These are phyloP conservation scores for Tupiocoris notatus DNA, from an alignment of 2,888 invertebrate genomes.

Conservation along the genomic window DNA sequence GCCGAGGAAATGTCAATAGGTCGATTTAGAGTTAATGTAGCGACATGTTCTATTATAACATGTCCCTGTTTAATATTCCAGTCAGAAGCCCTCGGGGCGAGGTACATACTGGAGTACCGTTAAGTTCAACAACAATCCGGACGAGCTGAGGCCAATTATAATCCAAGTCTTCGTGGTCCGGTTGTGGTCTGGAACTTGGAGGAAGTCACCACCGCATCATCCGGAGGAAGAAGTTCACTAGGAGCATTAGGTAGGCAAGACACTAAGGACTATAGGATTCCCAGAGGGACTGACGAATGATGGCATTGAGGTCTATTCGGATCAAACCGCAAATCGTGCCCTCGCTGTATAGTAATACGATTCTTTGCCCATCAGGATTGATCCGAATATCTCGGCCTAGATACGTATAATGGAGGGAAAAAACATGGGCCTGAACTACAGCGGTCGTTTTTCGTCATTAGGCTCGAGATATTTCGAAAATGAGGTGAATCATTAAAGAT, in stretches of 20 bases:
- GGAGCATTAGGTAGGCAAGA: neutral
- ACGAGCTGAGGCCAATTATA: neutral
- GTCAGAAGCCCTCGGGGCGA: neutral
- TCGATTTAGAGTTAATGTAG: constrained; percentile 11
- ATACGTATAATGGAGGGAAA: too few relatives aligned
- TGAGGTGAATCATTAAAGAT: too few relatives aligned
- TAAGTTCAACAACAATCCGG: neutral
- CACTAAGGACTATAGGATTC: neutral
- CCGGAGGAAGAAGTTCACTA: neutral
- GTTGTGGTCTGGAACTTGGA: neutral
- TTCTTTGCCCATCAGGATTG: neutral
- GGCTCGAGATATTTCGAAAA: too few relatives aligned
- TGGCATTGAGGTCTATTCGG: neutral
- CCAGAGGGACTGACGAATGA: neutral
- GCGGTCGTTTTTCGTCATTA: too few relatives aligned
- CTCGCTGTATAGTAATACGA: neutral
- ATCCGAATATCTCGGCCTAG: neutral
- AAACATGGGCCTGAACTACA: too few relatives aligned
- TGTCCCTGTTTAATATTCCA: neutral
- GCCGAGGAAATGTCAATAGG: constrained; percentile 25
- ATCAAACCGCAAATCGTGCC: neutral
- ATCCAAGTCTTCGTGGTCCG: neutral
- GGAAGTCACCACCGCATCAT: neutral
- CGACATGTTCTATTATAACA: neutral
- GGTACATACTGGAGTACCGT: neutral